These are phyloP conservation scores for Caenorhabditis macrosperma DNA, from an alignment of 2,888 invertebrate species.

Conservation along the genomic window DNA sequence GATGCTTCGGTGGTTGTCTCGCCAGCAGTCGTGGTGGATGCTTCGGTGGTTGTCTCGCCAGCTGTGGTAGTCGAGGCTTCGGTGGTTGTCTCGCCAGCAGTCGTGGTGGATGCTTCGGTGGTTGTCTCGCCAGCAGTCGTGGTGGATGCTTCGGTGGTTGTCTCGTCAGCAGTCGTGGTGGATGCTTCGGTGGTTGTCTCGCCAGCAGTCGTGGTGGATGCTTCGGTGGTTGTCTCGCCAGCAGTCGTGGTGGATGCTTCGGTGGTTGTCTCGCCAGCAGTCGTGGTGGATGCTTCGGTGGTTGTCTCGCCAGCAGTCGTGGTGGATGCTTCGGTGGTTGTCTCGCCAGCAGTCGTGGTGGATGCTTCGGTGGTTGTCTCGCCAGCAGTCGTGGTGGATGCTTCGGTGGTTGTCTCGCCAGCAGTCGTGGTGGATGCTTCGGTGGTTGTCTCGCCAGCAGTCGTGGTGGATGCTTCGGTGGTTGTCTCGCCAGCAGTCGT, in stretches of 20 bases:
- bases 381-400: too few relatives aligned
- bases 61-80: constrained; percentile 9
- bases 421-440: too few relatives aligned
- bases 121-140: neutral
- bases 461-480: too few relatives aligned
- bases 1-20: neutral
- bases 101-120: too few relatives aligned
- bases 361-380: too few relatives aligned
- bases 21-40: neutral
- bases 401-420: too few relatives aligned
- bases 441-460: too few relatives aligned
- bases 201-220: too few relatives aligned
- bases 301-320: neutral
- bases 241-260: too few relatives aligned
- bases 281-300: neutral
- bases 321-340: neutral
- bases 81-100: neutral
- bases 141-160: neutral
- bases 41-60: neutral
- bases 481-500: too few relatives aligned
- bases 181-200: neutral
- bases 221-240: too few relatives aligned
- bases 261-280: too few relatives aligned
- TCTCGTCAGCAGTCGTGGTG: neutral
- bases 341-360: neutral